A percentile compares a stretch with the other conserved stretches of the same genome.
phyloP scores from a whole-genome alignment of 2,888 invertebrate genomes.

The Epistrophe grossulariae region DNA sequence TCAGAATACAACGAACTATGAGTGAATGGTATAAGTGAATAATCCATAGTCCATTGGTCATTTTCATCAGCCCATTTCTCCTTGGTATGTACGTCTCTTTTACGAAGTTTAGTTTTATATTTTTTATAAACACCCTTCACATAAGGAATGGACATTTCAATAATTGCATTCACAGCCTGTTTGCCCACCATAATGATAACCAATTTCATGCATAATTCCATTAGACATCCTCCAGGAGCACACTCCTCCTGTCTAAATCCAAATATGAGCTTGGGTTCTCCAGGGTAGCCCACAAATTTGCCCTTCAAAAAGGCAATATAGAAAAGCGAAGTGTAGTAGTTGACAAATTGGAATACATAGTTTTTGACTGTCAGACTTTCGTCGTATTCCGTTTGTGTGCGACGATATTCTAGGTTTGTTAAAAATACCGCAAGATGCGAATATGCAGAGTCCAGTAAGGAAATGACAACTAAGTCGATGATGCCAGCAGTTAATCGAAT shows the following conservation, averaged over 20 bases:
- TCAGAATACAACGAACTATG: constrained; percentile 90
- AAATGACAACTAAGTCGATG: constrained; percentile 91
- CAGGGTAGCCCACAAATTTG: constrained; percentile 91
- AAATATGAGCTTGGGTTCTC: constrained; percentile 89
- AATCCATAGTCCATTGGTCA: constrained; percentile 91
- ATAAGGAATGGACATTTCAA: constrained; percentile 91
- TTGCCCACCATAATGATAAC: constrained; percentile 95
- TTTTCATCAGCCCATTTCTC: constrained; percentile 82
- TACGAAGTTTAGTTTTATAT: constrained; percentile 84
- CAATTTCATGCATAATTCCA: constrained; percentile 93
- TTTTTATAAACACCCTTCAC: constrained; percentile 84
- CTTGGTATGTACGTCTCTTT: constrained; percentile 81
- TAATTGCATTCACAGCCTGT: constrained; percentile 90
- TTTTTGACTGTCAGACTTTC: constrained; percentile 94
- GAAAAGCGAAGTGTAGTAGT: constrained; percentile 94
- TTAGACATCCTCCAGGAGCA: constrained; percentile 92
- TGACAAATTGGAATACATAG: constrained; percentile 94
- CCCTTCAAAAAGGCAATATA: constrained; percentile 92
- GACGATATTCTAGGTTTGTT: constrained; percentile 90
- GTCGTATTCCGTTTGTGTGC: constrained; percentile 94
- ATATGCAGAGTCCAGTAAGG: constrained; percentile 90
- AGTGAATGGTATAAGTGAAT: constrained; percentile 87
- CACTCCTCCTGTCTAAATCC: constrained; percentile 91
- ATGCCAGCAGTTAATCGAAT: constrained; percentile 90
- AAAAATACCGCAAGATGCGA: constrained; percentile 87